phyloP scores from a whole-genome alignment of 1,140 invertebrate genomes.

The Drosophila melanica region DNA sequence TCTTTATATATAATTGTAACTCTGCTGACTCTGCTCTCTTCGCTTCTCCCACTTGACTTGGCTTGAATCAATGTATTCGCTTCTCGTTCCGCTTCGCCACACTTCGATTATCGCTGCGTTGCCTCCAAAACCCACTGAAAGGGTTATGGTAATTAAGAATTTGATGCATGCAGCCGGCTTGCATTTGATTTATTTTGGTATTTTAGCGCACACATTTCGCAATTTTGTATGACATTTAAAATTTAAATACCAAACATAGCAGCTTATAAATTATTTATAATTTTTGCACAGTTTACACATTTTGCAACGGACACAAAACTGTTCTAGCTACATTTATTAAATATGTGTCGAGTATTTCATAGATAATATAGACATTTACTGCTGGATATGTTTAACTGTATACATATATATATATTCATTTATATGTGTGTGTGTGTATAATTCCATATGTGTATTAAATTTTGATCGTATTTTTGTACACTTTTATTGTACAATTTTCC shows the following conservation, averaged over 20 bases:
- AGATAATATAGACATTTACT: constrained; percentile 54
- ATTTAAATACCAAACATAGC: not conserved
- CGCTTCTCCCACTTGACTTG: no score
- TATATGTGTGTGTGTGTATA: constrained; percentile 12
- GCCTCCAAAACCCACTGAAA: no score
- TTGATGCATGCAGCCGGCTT: constrained; percentile 33
- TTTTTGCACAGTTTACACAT: constrained; percentile 51
- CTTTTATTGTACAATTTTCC: constrained; percentile 45
- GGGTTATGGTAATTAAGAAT: constrained; percentile 12
- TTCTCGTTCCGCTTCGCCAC: not conserved
- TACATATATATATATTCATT: constrained; percentile 1
- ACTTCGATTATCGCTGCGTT: not conserved
- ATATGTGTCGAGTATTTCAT: constrained; percentile 29
- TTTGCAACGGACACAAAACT: constrained; percentile 35
- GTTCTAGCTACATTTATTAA: constrained; percentile 43
- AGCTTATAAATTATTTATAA: constrained; percentile 55
- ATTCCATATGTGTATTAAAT: constrained; percentile 9
- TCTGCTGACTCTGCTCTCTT: no score
- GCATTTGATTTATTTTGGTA: constrained; percentile 18
- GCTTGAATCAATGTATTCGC: not conserved
- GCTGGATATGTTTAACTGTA: constrained; percentile 53
- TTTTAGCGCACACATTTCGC: constrained; percentile 13
- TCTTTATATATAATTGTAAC: no score
- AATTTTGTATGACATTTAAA: not conserved
- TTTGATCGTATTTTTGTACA: constrained; percentile 25